These are phyloP conservation scores for Liolophura sinensis DNA, from an alignment of 1,140 invertebrate genomes.

Conservation along the genomic window DNA sequence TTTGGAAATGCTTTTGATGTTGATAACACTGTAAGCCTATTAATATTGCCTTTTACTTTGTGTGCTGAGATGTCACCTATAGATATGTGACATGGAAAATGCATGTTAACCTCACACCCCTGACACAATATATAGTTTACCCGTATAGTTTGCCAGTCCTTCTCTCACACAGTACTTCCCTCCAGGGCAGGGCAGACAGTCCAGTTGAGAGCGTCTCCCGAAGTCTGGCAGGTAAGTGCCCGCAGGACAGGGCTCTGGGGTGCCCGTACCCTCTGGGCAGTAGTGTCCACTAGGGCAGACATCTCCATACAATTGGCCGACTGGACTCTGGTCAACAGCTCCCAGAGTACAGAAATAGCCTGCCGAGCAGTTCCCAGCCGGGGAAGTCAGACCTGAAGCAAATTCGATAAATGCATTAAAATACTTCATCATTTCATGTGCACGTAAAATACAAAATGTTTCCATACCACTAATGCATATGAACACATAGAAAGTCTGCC, in stretches of 20 bases:
- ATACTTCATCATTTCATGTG: no score
- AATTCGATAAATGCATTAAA: conserved; percentile 5
- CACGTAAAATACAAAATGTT: no score
- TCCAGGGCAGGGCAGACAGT: conserved; percentile 49
- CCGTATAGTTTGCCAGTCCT: conserved; percentile 43
- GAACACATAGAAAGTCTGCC: no score
- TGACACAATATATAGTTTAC: conserved; percentile 13
- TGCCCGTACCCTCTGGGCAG: conserved; percentile 45
- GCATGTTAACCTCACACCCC: no score
- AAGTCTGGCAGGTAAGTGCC: conserved; percentile 46
- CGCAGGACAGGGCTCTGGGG: conserved; percentile 40
- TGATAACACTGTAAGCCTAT: no score
- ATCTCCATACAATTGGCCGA: conserved; percentile 41
- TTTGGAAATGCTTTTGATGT: no score
- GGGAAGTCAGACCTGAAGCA: conserved; percentile 36
- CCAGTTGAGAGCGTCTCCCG: conserved; percentile 12
- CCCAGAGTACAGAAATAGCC: conserved; percentile 46
- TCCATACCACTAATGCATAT: no score
- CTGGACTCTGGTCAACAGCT: conserved; percentile 38
- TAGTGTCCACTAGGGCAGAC: conserved; percentile 48
- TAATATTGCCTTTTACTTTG: no score
- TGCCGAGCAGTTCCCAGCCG: conserved; percentile 40
- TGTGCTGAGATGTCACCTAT: no score
- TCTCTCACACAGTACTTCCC: conserved; percentile 45
- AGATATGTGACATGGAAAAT: no score